Conservation (phyloP, 1,140 invertebrate genomes). For the Brachionus calyciflorus region DNA sequence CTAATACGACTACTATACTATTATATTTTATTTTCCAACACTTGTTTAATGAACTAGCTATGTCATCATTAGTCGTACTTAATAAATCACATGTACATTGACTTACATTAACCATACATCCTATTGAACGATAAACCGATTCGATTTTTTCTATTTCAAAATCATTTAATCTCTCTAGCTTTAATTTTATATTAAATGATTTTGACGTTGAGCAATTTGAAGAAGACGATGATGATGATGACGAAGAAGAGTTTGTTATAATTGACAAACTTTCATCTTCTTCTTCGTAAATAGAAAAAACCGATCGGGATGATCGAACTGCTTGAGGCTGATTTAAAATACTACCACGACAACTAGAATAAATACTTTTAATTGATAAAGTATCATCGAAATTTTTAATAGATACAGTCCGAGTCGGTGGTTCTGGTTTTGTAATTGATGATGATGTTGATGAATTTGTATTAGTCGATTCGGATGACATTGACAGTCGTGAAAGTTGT, state of each 20-base stretch:
- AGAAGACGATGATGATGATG: background rate
- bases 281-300: slow-evolving; percentile 30
- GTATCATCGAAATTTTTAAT: slow-evolving; percentile 15
- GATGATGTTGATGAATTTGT: background rate
- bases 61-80: background rate
- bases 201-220: no score
- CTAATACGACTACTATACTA: background rate
- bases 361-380: background rate
- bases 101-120: background rate
- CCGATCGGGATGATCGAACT: background rate
- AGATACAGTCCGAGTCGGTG: background rate
- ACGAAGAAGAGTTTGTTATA: background rate
- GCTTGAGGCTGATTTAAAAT: background rate
- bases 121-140: background rate
- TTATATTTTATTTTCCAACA: background rate
- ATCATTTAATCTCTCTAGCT: background rate
- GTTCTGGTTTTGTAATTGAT: background rate
- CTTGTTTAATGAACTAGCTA: slow-evolving; percentile 7
- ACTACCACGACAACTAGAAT: background rate
- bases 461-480: slow-evolving; percentile 13
- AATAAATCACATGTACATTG: slow-evolving; percentile 12
- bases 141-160: slow-evolving; percentile 13
- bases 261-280: background rate
- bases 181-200: no score
- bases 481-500: background rate